Percentiles rank a stretch among this genome's conserved stretches.
These are phyloP conservation scores for Popillia japonica DNA, from an alignment of 1,140 invertebrate species.

Conservation along the genomic window DNA sequence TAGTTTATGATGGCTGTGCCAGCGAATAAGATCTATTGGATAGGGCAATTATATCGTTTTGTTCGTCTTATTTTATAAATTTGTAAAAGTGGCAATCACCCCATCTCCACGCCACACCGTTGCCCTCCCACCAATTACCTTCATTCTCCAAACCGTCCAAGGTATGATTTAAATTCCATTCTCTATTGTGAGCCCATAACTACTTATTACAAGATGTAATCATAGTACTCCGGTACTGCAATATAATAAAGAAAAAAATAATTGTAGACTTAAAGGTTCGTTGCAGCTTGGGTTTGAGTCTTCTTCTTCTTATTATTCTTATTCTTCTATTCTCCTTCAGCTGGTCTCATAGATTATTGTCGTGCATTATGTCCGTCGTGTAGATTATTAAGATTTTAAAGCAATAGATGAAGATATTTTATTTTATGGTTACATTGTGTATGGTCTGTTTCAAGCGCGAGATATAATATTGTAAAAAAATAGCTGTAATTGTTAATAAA, in stretches of 20 bases:
- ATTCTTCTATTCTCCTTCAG: background rate
- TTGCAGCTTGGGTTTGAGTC: conserved; percentile 40
- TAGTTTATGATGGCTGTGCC: background rate
- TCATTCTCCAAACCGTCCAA: conserved; percentile 45
- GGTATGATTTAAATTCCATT: conserved; percentile 46
- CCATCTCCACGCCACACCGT: conserved; percentile 30
- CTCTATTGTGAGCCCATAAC: conserved; percentile 45
- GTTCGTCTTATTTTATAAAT: conserved; percentile 39
- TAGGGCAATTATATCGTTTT: conserved; percentile 30
- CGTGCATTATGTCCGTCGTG: background rate
- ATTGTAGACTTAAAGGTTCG: conserved; percentile 41
- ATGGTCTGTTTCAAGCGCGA: no score
- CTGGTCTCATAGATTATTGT: background rate
- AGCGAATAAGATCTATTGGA: background rate
- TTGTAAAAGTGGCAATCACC: conserved; percentile 40
- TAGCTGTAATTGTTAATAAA: no score
- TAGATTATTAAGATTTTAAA: background rate
- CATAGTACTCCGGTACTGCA: conserved; percentile 43
- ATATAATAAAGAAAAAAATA: conserved; percentile 42
- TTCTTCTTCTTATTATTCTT: background rate
- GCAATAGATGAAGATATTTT: background rate
- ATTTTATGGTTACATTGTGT: background rate
- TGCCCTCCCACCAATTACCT: conserved; percentile 51
- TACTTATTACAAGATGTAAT: conserved; percentile 48
- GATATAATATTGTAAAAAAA: no score